Conservation (phyloP, 2,888 invertebrate genomes). For the Auanema freiburgensis region DNA sequence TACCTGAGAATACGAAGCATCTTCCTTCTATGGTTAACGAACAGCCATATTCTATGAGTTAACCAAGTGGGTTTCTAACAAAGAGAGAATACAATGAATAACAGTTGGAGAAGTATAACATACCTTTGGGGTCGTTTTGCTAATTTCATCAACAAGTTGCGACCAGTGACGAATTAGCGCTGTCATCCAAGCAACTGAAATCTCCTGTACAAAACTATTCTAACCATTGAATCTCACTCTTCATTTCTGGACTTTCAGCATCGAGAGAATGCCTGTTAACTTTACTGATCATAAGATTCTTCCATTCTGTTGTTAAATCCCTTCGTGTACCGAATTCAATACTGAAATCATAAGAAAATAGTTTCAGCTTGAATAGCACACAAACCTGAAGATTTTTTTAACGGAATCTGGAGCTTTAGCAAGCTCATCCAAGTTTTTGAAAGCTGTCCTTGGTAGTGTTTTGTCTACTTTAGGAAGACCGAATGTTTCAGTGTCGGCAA, state of each 20-base stretch:
- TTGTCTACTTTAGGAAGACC: slow-evolving; percentile 57
- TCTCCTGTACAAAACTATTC: neutral
- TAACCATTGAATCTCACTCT: slow-evolving; percentile 33
- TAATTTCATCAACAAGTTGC: slow-evolving; percentile 55
- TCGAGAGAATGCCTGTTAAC: slow-evolving; percentile 55
- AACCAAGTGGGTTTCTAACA: slow-evolving; percentile 60
- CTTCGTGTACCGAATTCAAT: slow-evolving; percentile 54
- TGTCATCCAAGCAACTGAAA: slow-evolving; percentile 59
- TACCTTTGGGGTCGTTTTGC: slow-evolving; percentile 43
- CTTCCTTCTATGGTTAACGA: slow-evolving; percentile 54
- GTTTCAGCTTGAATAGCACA: no score
- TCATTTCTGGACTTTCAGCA: slow-evolving; percentile 48
- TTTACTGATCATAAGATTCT: slow-evolving; percentile 46
- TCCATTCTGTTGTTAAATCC: slow-evolving; percentile 58
- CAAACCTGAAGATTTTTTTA: slow-evolving; percentile 54
- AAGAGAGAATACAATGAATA: slow-evolving; percentile 10
- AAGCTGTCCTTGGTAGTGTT: slow-evolving; percentile 43
- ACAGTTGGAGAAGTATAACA: neutral
- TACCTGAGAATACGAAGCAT: slow-evolving; percentile 42
- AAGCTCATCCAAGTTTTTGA: slow-evolving; percentile 51
- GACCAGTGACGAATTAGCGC: slow-evolving; percentile 62
- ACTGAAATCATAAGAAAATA: slow-evolving; percentile 37
- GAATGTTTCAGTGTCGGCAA: slow-evolving; percentile 44
- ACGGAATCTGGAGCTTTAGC: slow-evolving; percentile 55
- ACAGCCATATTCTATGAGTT: slow-evolving; percentile 50